These are phyloP conservation scores for Anguilla pacifica DNA, from an alignment of 2,797 vertebrate genomes.

Conservation along the genomic window DNA sequence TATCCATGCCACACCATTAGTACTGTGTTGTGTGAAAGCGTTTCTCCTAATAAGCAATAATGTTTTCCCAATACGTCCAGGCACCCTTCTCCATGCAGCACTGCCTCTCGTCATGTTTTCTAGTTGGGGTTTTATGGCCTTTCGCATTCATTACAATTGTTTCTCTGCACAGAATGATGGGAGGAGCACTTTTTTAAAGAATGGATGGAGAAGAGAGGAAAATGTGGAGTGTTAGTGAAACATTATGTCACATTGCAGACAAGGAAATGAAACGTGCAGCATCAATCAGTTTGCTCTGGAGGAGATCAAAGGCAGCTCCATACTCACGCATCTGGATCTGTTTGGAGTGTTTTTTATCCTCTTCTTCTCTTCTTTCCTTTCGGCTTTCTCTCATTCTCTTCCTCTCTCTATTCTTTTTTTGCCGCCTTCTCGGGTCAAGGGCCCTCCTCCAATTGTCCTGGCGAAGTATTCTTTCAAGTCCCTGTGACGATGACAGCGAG, in stretches of 20 bases:
- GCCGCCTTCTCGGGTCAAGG: conserved; percentile 39
- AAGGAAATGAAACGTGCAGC: conserved; percentile 57
- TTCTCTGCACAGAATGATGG: conserved; percentile 7
- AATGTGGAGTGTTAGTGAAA: conserved; percentile 49
- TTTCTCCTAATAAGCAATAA: not conserved
- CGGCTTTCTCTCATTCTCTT: conserved; percentile 46
- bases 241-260: conserved; percentile 59
- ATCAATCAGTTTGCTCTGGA: conserved; percentile 57
- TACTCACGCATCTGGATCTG: conserved; percentile 50
- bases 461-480: conserved; percentile 56
- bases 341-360: conserved; percentile 36
- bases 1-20: not conserved
- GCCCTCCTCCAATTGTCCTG: conserved; percentile 46
- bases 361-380: conserved; percentile 22
- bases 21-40: not conserved
- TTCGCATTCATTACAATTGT: not conserved
- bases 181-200: conserved; percentile 18
- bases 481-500: conserved; percentile 54
- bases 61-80: not conserved
- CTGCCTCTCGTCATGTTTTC: not conserved
- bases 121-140: not conserved
- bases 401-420: conserved; percentile 48
- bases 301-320: conserved; percentile 61
- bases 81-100: not conserved
- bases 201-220: conserved; percentile 23